Base-by-base conservation (phyloP, 2,888 invertebrate genomes). In the Drosophila cognata region DNA sequence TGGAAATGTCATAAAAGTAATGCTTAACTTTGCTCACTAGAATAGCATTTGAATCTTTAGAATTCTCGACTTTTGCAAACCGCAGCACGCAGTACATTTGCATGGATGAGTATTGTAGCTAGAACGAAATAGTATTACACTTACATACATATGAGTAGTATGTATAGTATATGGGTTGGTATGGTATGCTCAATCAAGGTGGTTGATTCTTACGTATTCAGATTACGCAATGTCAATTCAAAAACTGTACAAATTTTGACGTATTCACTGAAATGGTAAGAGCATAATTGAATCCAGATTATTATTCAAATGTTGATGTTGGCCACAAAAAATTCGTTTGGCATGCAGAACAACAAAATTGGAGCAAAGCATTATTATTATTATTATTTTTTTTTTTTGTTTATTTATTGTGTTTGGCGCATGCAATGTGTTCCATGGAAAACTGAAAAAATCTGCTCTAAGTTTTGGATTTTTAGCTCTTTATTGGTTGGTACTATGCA, bases 201-300 rank as follows among this genome's bases (percentile, higher is more conserved):
- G 83, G 83, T 69, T 53, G 77, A 70, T 79, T 75, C 66, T 81
- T 73, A 78, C 83, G 78, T 60, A 75, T 77, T 82, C 76, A 77
- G 82, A 72, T 81, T 71, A 76, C 65, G 65, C 71, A 80, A 73
- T 61, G 58, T 71, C 69, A 84, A 79, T 89, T 89, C 77, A 87
- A 84, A 81, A 81, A 81, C 74, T 86, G 86, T 88, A 86, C 83
- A 86, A 78, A 68, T 66, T 71, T 74, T 76, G 68, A 70, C 70
- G 81, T 63, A 64, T 86, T 86, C 88, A 86, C 86, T 86, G 86
- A 82, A 86, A 86, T 78, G 90, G 88, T 74, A 86, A 89, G 90
- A 86, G 79, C 81, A 89, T 73, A 89, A 79, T 71, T 50, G 60
- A 66, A 61, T 70, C 65, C 68, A 69, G 53, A 77, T 76, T 66